Conservation (phyloP, 2,888 invertebrate genomes). For the Dyspetes luteomarginatus region DNA sequence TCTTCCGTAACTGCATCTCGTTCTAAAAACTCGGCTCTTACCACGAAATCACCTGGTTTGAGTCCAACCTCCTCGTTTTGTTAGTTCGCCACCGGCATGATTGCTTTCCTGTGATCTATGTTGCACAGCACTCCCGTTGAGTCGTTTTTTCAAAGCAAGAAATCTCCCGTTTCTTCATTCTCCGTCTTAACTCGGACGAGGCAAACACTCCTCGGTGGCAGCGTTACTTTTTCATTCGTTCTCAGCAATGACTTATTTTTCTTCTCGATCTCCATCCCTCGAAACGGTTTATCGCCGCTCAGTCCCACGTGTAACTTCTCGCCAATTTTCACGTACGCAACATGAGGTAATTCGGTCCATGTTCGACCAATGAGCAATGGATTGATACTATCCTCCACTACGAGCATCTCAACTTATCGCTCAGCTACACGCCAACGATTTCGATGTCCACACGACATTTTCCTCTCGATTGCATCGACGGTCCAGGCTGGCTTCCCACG, state of each 20-base stretch:
- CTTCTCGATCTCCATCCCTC: background rate
- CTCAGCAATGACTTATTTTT: background rate
- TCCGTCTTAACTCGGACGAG: background rate
- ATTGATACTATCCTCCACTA: background rate
- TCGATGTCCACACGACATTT: background rate
- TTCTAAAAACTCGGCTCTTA: background rate
- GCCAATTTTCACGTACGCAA: conserved; percentile 3
- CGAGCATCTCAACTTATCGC: background rate
- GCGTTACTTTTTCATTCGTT: background rate
- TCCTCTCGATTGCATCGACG: background rate
- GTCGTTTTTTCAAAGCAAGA: background rate
- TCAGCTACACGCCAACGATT: background rate
- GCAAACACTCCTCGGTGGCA: conserved; percentile 6
- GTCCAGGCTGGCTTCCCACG: background rate
- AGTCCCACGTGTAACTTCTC: background rate
- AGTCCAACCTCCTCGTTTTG: background rate
- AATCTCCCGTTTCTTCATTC: background rate
- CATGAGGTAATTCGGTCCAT: conserved; percentile 1
- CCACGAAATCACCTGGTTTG: background rate
- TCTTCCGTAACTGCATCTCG: background rate
- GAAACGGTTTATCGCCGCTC: background rate
- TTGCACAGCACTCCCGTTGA: background rate
- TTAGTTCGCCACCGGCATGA: background rate
- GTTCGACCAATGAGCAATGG: background rate
- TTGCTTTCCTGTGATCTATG: background rate